Evolutionary conservation across 2,888 invertebrate species (phyloP).

Genomic region (Fragum fragum): DNA sequence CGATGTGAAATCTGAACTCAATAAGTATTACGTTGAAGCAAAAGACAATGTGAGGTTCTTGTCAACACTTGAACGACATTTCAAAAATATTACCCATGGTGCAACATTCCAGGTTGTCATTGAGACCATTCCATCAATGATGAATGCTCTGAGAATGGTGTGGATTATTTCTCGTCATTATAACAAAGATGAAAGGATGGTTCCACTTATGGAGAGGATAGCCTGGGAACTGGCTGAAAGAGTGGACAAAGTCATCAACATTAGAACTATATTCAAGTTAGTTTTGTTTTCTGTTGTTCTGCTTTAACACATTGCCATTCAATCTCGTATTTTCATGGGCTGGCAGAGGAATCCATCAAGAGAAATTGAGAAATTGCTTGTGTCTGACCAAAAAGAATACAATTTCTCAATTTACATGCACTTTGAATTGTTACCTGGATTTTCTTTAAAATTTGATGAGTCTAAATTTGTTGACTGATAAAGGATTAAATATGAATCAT

Average conservation of each 20-base stretch:
- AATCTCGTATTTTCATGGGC: too few relatives aligned
- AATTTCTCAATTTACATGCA: too few relatives aligned
- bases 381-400: too few relatives aligned
- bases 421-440: too few relatives aligned
- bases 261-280: conserved; percentile 93
- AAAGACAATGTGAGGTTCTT: conserved; percentile 93
- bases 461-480: too few relatives aligned
- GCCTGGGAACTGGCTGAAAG: conserved; percentile 94
- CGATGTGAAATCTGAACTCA: conserved; percentile 89
- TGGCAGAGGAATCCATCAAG: too few relatives aligned
- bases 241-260: conserved; percentile 91
- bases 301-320: too few relatives aligned
- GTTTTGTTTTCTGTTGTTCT: conserved; percentile 73
- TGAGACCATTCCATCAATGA: conserved; percentile 92
- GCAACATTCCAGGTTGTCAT: conserved; percentile 91
- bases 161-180: conserved; percentile 97
- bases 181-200: conserved; percentile 94
- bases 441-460: too few relatives aligned
- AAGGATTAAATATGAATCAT: too few relatives aligned
- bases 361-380: too few relatives aligned
- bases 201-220: conserved; percentile 93
- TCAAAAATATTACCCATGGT: conserved; percentile 92
- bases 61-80: conserved; percentile 92
- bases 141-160: conserved; percentile 95
- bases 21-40: conserved; percentile 91